Evolutionary conservation across 2,113 vertebrate genomes (phyloP), one percentile per base, ranked within the genome.

Genomic region (Nannospalax galili): DNA sequence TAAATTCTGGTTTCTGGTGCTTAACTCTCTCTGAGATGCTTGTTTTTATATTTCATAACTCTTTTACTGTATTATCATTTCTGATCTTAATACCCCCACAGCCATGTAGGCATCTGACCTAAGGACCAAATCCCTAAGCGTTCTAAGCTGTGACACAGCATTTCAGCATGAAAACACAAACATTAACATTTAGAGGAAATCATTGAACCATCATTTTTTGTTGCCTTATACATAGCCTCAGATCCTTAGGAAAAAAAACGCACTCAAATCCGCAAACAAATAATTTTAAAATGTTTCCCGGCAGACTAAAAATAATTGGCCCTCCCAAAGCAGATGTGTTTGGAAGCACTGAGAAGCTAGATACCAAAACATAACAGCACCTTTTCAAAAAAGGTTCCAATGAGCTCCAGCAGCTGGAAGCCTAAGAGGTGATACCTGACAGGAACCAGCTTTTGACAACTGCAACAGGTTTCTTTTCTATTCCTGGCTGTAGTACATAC

Each of bases 241-340:
- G 74, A 28, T 93, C 24, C 37, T 84, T 95, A 94, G 67, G n/a
- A 91, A 84, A n/a, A 69, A 95, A 91, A 94, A 24, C 28, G 92
- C 69, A 88, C 67, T 96, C 40, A 88, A 84, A 93, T 84, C 70
- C 35, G 42, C 37, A 95, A 72, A 90, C 67, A 93, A 95, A 67
- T 88, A 37, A 92, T 88, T 96, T 95, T 42, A 79, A 92, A 85
- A 91, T 80, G 32, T 92, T 95, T 96, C 88, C 73, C 95, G 95
- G 96, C 64, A 95, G 77, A 94, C 93, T 97, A 96, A 98, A 97
- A 96, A 95, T 97, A 97, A 93, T 87, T 90, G 84, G 74, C 40
- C 32, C 56, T 24, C 74, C 84, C 56, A 93, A 81, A n/a, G 84
- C 60, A 95, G 93, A 96, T 90, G 22, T 95, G 72, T 86, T 96